Evolutionary conservation across 2,888 invertebrate genomes (phyloP).

Genomic region (Baronia brevicornis): DNA sequence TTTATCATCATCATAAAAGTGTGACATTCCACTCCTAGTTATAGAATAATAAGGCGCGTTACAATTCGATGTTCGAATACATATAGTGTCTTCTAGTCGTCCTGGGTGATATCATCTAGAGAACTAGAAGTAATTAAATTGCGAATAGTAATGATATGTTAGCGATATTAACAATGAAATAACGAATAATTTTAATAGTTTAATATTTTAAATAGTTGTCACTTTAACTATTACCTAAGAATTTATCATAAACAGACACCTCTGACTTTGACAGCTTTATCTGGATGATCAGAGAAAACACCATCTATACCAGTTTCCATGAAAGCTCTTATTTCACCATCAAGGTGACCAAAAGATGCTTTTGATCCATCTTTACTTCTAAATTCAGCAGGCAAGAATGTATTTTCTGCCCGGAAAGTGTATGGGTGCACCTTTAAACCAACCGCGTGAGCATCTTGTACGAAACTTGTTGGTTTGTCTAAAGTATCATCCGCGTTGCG

Average conservation of each 20-base stretch:
- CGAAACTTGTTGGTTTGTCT: constrained; percentile 44
- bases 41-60: too few species aligned
- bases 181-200: too few species aligned
- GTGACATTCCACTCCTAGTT: too few species aligned
- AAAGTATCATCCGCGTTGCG: constrained; percentile 40
- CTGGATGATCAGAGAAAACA: constrained; percentile 61
- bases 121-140: too few species aligned
- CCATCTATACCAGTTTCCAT: constrained; percentile 58
- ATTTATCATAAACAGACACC: constrained; percentile 10
- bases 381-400: constrained; percentile 49
- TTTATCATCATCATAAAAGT: too few species aligned
- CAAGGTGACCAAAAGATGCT: constrained; percentile 39
- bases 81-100: too few species aligned
- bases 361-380: constrained; percentile 29
- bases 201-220: too few species aligned
- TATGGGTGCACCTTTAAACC: constrained; percentile 60
- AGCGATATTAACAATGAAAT: too few species aligned
- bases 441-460: constrained; percentile 47
- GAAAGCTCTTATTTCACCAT: constrained; percentile 47
- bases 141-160: too few species aligned
- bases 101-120: too few species aligned
- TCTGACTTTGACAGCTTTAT: constrained; percentile 37
- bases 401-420: constrained; percentile 60
- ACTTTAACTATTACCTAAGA: neutral
- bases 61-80: too few species aligned